Percentiles rank a stretch among this genome's conserved stretches.
phyloP scores from a whole-genome alignment of 2,113 vertebrate species.

The Heterocephalus glaber region DNA sequence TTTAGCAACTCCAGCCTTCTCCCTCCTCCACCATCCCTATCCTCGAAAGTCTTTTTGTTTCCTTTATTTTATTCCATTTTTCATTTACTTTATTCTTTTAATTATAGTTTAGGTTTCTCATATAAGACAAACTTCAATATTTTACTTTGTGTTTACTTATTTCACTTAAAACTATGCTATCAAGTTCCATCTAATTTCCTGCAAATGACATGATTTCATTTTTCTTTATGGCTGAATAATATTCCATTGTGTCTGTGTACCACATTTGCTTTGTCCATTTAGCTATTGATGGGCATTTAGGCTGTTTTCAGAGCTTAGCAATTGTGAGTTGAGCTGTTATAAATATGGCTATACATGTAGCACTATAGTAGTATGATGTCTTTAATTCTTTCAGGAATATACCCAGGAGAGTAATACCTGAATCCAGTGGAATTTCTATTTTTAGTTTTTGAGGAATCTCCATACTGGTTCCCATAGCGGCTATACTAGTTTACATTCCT shows the following conservation, averaged over 20 bases:
- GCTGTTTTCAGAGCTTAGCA: background rate
- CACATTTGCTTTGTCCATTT: background rate
- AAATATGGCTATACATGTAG: background rate
- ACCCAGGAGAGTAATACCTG: background rate
- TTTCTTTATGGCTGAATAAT: background rate
- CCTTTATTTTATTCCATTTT: background rate
- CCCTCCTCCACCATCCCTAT: background rate
- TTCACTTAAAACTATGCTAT: background rate
- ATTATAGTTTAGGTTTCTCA: background rate
- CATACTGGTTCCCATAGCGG: background rate
- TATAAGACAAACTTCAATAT: background rate
- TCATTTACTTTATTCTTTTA: background rate
- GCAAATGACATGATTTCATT: background rate
- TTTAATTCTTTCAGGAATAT: background rate
- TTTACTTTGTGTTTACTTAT: background rate
- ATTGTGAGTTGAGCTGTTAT: background rate
- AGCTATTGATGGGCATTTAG: background rate
- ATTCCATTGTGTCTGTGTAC: background rate
- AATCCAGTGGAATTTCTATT: background rate
- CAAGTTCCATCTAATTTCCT: background rate
- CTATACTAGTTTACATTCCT: background rate
- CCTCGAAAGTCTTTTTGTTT: background rate
- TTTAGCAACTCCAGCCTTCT: too few relatives aligned
- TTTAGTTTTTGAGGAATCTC: background rate
- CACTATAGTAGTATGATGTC: background rate